A percentile compares a stretch with the other conserved stretches of the same genome.
Conservation (phyloP, 2,888 invertebrate species). For the Amiota mariae region DNA sequence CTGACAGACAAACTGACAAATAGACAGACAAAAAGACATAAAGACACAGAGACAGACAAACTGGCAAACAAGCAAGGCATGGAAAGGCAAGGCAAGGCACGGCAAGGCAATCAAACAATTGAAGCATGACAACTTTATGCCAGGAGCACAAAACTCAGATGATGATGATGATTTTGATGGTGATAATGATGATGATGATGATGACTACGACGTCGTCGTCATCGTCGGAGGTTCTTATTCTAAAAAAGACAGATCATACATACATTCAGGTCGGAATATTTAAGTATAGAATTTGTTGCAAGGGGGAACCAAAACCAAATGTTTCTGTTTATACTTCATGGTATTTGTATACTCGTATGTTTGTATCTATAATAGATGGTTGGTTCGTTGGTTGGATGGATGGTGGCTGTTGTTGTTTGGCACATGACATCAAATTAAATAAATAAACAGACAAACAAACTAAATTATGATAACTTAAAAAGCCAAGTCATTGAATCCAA, state of each 20-base stretch:
- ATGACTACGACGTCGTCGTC: background rate
- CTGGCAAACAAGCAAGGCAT: conserved; percentile 40
- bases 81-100: too few relatives aligned
- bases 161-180: background rate
- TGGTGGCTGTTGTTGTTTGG: conserved; percentile 40
- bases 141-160: conserved; percentile 47
- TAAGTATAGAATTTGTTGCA: too few relatives aligned
- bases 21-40: background rate
- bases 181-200: background rate
- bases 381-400: background rate
- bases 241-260: too few relatives aligned
- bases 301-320: too few relatives aligned
- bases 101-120: conserved; percentile 63
- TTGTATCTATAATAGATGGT: background rate
- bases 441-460: conserved; percentile 61
- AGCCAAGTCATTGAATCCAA: conserved; percentile 19
- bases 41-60: conserved; percentile 44
- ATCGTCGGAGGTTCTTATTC: too few relatives aligned
- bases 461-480: conserved; percentile 58
- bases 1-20: background rate
- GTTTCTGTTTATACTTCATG: too few relatives aligned
- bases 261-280: too few relatives aligned
- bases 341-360: background rate
- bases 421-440: conserved; percentile 63
- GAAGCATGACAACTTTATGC: conserved; percentile 66